Evolutionary conservation across 2,113 vertebrate genomes (phyloP).

Genomic region (Dascyllus trimaculatus): DNA sequence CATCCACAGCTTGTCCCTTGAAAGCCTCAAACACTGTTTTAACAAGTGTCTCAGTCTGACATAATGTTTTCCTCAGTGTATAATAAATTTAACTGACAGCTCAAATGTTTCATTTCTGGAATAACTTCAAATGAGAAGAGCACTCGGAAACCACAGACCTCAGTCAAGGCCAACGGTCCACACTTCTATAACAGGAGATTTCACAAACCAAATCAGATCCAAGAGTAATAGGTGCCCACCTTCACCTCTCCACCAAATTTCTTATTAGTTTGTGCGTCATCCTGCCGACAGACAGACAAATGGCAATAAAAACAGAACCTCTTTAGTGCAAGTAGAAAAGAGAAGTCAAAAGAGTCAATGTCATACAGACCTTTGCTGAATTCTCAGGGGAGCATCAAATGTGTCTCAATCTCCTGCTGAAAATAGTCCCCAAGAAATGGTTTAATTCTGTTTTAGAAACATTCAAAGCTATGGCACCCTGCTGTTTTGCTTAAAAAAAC

Average conservation of each 20-base stretch:
- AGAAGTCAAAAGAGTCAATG: background rate
- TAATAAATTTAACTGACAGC: background rate
- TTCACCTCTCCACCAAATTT: no score
- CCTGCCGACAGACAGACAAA: no score
- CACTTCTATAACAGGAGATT: no score
- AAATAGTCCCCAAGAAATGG: background rate
- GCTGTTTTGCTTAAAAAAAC: no score
- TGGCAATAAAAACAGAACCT: no score
- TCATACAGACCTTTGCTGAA: no score
- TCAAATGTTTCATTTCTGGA: background rate
- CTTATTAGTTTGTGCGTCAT: no score
- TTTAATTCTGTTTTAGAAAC: background rate
- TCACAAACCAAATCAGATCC: no score
- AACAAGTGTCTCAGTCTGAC: background rate
- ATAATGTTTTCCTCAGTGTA: background rate
- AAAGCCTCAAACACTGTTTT: constrained; percentile 12
- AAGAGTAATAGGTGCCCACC: no score
- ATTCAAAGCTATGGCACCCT: background rate
- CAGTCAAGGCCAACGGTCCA: no score
- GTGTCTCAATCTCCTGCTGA: background rate
- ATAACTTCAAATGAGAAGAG: background rate
- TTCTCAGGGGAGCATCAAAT: background rate
- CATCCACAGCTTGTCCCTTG: background rate
- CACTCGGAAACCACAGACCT: no score
- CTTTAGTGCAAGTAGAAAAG: no score